These are phyloP conservation scores for Callaeas wilsoni DNA, from an alignment of 2,113 vertebrate species.

Conservation along the genomic window DNA sequence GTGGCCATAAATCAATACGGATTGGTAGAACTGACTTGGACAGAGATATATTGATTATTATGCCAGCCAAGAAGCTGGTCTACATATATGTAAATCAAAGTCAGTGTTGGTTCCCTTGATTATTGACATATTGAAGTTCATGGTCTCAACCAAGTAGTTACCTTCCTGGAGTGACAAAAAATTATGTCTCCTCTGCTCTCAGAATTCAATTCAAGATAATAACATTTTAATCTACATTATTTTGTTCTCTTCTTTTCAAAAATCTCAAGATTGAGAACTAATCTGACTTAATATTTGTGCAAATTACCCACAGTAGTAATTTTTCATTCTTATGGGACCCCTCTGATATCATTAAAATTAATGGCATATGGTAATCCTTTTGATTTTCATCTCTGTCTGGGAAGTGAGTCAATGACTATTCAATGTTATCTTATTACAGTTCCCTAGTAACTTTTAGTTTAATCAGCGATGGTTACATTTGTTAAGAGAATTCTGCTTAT, in stretches of 20 bases:
- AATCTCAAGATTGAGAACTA: not conserved
- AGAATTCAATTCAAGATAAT: not conserved
- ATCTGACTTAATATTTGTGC: not conserved
- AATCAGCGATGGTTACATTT: conserved; percentile 14
- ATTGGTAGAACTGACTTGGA: not conserved
- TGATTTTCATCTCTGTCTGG: conserved; percentile 25
- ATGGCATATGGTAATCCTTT: conserved; percentile 36
- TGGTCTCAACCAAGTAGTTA: not conserved
- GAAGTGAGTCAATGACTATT: conserved; percentile 48
- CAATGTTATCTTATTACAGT: conserved; percentile 25
- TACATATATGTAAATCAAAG: not conserved
- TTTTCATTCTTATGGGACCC: not conserved
- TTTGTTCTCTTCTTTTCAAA: not conserved
- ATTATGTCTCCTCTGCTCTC: not conserved
- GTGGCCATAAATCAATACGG: not conserved
- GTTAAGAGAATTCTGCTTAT: conserved; percentile 22
- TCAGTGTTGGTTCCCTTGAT: not conserved
- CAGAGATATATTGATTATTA: not conserved
- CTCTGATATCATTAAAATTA: not conserved
- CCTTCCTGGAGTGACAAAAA: not conserved
- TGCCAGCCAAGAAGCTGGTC: not conserved
- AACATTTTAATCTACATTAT: not conserved
- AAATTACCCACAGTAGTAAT: not conserved
- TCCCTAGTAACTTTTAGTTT: not conserved
- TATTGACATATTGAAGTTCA: not conserved